Base-by-base conservation (phyloP, 2,113 vertebrate genomes). In the Macquaria australasica region DNA sequence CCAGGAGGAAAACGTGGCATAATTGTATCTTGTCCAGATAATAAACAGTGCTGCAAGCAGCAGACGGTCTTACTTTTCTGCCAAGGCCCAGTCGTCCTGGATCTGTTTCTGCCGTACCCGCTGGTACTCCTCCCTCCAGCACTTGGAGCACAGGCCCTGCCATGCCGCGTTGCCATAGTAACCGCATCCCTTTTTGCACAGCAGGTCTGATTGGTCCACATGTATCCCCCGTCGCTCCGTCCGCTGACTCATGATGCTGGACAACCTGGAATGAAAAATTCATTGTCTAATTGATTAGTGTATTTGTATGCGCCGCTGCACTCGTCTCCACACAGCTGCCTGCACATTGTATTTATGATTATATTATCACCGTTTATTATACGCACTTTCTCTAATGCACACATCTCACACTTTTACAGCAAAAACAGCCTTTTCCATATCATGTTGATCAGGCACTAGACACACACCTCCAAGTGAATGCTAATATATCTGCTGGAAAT, bases 101-200 rank as follows among this genome's bases (percentile, higher is more conserved):
- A 99, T 99, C 95, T 99, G 98, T 82, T 97, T 97, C 95, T 98
- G 96, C 87, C 96, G 95, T 8, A 96, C 95, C 85, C 96, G 96
- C 84, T 98, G 98, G 93, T 98, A 98, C 84, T 98, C 97, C 81
- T 99, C 97, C 79, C 97, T 94, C 97, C 97, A 99, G 94, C 98
- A 99, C 93, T 97, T 98, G 93, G 98, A 99, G 95, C 98, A 99
- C 83, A 97, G 97, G 20, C 98, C 98, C 86, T 98, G 97, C 98
- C 98, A 99, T 2, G 97, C 96, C 1, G 96, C 90, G 86, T 99
- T 99, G 80, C 98, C 98, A 21, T 97, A 99, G 96, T 97, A 99
- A 93, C 97, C 97, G 1, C 98, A 99, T 94, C 98, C 98, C 91
- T 97, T 99, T 92, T 97, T 99, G 94, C 98, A 99, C 28, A 98